Base-by-base conservation (phyloP, 1,140 invertebrate genomes). In the Agraylea sexmaculata region DNA sequence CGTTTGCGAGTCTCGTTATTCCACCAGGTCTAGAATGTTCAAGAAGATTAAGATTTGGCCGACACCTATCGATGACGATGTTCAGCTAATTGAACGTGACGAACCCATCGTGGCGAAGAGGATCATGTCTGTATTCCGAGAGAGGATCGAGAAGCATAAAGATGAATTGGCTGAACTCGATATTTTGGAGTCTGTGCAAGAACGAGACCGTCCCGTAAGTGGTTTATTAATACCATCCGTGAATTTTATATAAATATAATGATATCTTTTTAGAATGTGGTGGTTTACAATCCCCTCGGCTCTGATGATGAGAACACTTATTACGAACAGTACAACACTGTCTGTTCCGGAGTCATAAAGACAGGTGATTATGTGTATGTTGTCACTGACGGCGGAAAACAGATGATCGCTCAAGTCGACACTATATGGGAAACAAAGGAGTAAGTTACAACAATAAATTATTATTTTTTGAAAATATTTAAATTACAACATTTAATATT, bases 31-130 rank as follows among this genome's bases (percentile, higher is more conserved):
- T 15, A 74, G 89, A 46, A 76, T 78, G 45, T 96, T 97, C 58
- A 94, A 94, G 62, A 96, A 96, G 62, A 89, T 95, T 31, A 96
- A 96, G 66, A 77, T 83, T 43, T 92, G 88, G 82, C 81, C 83
- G 34, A 76, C 40, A 2, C 13, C 28, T 17, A 29, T 20, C 2
- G 46, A 49, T 10, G 33, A 73, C 42, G 71, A 69, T 57, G 68
- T 39, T 12, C 39, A 42, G 18, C 37, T 45, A 25, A 25, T 49
- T 7, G 10, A 29, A 4, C 34, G 46, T 2, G 25, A 7, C 1
- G 33, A 38, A 27, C 74, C 76, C 0, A 51, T 93, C 2, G 80
- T 87, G 53, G 78, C 87, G 0, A 85, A 87, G 50, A 68, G 91
- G 27, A 84, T 93, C 0, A 85, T 90, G 55, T 95, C 91, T 0